Evolutionary conservation across 2,113 vertebrate species (phyloP).

Genomic region (Pundamilia nyererei): DNA sequence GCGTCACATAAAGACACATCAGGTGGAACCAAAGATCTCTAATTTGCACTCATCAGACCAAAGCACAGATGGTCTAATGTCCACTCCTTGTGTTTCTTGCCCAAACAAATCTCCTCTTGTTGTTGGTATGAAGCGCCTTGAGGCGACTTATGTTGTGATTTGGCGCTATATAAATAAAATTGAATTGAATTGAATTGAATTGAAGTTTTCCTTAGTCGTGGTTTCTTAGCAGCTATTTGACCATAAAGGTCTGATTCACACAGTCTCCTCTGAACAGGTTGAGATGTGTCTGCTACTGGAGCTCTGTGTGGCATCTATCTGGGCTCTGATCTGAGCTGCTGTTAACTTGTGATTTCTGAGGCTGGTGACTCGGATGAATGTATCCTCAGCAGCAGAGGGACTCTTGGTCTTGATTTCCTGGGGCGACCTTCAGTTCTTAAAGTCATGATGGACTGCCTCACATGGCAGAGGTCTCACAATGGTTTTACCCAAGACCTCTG

Average conservation of each 20-base stretch:
- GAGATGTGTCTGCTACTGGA: background rate
- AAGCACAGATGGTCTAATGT: background rate
- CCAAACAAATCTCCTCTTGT: background rate
- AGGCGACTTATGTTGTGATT: too few species aligned
- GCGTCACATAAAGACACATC: accelerated
- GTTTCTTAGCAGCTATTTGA: accelerated
- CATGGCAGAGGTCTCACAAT: background rate
- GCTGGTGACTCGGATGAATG: background rate
- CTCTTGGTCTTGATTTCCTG: too few species aligned
- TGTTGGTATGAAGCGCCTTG: background rate
- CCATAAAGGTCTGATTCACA: accelerated
- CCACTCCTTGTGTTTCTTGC: background rate
- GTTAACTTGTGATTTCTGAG: background rate
- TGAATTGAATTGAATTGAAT: too few species aligned
- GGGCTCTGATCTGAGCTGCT: background rate
- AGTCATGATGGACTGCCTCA: background rate
- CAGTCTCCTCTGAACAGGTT: accelerated
- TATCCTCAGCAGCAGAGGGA: accelerated
- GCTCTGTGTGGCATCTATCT: accelerated
- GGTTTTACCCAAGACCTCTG: background rate
- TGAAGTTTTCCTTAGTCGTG: accelerated
- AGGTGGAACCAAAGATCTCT: background rate
- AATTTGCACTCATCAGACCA: accelerated
- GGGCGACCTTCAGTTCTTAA: background rate
- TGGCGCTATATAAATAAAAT: too few species aligned